A percentile compares a stretch with the other conserved stretches of the same genome.
phyloP scores from a whole-genome alignment of 2,797 vertebrate species.

The Paramormyrops hopkinsi region DNA sequence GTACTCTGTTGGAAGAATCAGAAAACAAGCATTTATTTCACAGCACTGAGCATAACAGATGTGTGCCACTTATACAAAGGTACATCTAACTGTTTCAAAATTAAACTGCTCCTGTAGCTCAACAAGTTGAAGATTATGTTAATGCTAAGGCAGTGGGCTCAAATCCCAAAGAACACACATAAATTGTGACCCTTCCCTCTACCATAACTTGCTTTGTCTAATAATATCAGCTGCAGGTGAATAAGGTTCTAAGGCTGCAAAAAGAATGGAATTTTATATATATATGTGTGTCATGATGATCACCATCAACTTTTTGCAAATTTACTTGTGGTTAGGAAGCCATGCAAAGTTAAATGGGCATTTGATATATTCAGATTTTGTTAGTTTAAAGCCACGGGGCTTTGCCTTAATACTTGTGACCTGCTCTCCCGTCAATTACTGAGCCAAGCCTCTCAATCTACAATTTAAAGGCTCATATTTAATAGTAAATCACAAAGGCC shows the following conservation, averaged over 20 bases:
- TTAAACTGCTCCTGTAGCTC: background rate
- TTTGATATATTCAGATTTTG: slow-evolving; percentile 1
- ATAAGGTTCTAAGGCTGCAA: background rate
- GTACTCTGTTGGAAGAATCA: slow-evolving; percentile 61
- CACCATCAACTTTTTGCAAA: background rate
- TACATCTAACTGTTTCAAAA: background rate
- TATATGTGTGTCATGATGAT: background rate
- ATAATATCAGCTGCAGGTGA: background rate
- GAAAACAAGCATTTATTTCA: background rate
- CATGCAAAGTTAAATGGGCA: background rate
- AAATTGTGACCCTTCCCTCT: background rate
- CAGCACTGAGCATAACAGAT: background rate
- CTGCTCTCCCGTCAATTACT: background rate
- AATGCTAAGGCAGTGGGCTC: background rate
- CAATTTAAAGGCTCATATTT: background rate
- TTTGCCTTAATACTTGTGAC: background rate
- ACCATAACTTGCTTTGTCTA: background rate
- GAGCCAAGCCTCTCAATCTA: slow-evolving; percentile 1
- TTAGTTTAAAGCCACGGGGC: background rate
- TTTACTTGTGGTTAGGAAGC: background rate
- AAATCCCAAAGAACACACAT: background rate
- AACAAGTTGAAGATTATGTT: background rate
- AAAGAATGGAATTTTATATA: background rate
- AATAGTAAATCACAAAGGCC: background rate
- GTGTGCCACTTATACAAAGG: background rate